Evolutionary conservation across 1,140 invertebrate species (phyloP).

Genomic region (Ceratina calcarata): DNA sequence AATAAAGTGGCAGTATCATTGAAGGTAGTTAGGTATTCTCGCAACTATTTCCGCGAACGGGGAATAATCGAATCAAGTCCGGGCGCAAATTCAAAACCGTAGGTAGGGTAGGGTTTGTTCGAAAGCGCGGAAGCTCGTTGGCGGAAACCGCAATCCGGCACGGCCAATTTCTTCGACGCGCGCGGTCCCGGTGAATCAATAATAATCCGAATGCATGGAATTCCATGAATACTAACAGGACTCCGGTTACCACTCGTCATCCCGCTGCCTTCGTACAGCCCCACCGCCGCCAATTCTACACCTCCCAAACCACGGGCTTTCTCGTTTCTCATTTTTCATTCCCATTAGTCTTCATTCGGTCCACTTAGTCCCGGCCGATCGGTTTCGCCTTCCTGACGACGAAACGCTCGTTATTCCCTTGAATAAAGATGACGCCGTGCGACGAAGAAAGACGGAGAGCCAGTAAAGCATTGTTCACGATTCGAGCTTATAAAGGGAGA

Average conservation of each 20-base stretch:
- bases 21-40: not conserved
- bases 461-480: not conserved
- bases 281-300: no score
- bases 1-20: no score
- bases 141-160: conserved; percentile 31
- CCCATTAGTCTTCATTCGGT: conserved; percentile 49
- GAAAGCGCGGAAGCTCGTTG: conserved; percentile 7
- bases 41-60: not conserved
- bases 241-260: not conserved
- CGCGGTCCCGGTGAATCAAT: conserved; percentile 38
- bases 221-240: conserved; percentile 46
- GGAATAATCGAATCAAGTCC: not conserved
- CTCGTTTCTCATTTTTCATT: conserved; percentile 46
- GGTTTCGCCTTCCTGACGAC: conserved; percentile 43
- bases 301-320: not conserved
- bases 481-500: conserved; percentile 11
- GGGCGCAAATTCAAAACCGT: not conserved
- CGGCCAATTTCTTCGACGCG: conserved; percentile 42
- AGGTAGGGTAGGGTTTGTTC: not conserved
- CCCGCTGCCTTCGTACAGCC: no score
- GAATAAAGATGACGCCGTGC: conserved; percentile 36
- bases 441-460: not conserved
- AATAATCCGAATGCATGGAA: conserved; percentile 50
- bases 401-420: conserved; percentile 46
- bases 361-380: conserved; percentile 40